phyloP scores from a whole-genome alignment of 2,888 invertebrate species.

The Buathra laborator region DNA sequence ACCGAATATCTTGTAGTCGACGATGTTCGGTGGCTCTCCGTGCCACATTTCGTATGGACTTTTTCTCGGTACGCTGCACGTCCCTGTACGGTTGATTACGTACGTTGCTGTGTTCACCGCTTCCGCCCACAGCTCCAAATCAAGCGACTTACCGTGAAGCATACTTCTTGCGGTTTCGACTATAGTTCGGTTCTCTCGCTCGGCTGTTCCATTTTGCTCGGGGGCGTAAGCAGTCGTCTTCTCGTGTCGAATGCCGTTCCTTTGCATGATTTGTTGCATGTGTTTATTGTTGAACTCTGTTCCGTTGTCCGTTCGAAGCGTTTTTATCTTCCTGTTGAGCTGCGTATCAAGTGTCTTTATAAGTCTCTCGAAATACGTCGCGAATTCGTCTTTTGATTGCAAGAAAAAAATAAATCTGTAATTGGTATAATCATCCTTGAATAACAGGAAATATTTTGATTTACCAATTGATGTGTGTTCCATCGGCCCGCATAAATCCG shows the following conservation, averaged over 20 bases:
- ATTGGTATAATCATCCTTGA: constrained; percentile 65
- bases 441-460: constrained; percentile 38
- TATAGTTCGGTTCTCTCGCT: constrained; percentile 78
- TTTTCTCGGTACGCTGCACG: constrained; percentile 52
- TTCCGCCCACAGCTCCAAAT: constrained; percentile 81
- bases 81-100: constrained; percentile 71
- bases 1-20: constrained; percentile 1
- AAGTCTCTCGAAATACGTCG: constrained; percentile 37
- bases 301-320: constrained; percentile 67
- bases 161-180: constrained; percentile 71
- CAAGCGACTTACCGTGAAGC: constrained; percentile 67
- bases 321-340: constrained; percentile 42
- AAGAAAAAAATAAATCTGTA: constrained; percentile 62
- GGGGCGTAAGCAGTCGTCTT: constrained; percentile 64
- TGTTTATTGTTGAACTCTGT: constrained; percentile 65
- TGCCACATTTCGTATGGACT: constrained; percentile 63
- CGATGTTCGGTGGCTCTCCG: not conserved
- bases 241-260: constrained; percentile 64
- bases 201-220: constrained; percentile 70
- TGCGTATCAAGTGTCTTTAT: constrained; percentile 38
- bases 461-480: constrained; percentile 45
- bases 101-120: constrained; percentile 80
- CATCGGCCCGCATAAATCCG: constrained; percentile 66
- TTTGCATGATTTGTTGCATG: constrained; percentile 31
- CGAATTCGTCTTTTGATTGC: constrained; percentile 46